Evolutionary conservation across 2,113 vertebrate genomes (phyloP).

Genomic region (Epinephelus moara): DNA sequence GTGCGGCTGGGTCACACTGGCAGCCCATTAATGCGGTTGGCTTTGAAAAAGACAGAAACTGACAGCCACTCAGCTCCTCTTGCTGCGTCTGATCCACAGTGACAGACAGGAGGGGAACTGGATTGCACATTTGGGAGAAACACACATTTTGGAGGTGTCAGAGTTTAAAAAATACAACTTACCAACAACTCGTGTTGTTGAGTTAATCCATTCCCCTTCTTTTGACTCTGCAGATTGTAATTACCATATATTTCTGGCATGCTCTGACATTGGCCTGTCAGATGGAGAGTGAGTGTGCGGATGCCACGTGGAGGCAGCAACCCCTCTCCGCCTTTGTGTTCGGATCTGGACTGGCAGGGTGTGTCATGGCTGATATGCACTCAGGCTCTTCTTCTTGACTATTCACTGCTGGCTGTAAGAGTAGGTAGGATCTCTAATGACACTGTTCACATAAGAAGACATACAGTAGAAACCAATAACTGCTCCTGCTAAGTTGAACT

Average conservation of each 20-base stretch:
- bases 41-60: slow-evolving; percentile 67
- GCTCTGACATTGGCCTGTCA: slow-evolving; percentile 51
- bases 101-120: slow-evolving; percentile 54
- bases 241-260: slow-evolving; percentile 48
- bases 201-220: slow-evolving; percentile 51
- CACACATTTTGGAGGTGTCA: slow-evolving; percentile 28
- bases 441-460: neutral
- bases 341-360: slow-evolving; percentile 36
- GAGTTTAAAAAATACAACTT: neutral
- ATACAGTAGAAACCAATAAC: neutral
- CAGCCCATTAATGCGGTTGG: slow-evolving; percentile 68
- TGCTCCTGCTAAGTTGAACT: neutral
- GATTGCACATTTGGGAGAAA: slow-evolving; percentile 57
- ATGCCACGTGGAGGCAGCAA: slow-evolving; percentile 14
- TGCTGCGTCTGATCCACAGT: slow-evolving; percentile 59
- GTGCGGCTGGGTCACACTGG: slow-evolving; percentile 56
- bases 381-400: slow-evolving; percentile 34
- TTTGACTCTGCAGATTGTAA: slow-evolving; percentile 39
- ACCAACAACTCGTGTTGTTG: neutral
- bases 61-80: slow-evolving; percentile 68
- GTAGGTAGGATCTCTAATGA: slow-evolving; percentile 27
- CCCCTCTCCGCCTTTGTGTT: slow-evolving; percentile 35
- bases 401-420: slow-evolving; percentile 8
- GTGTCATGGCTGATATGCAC: slow-evolving; percentile 41
- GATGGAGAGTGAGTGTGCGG: slow-evolving; percentile 24